Evolutionary conservation across 2,797 vertebrate species (phyloP), one percentile per base, ranked within the genome.

Genomic region (Pseudocheirus occidentalis): DNA sequence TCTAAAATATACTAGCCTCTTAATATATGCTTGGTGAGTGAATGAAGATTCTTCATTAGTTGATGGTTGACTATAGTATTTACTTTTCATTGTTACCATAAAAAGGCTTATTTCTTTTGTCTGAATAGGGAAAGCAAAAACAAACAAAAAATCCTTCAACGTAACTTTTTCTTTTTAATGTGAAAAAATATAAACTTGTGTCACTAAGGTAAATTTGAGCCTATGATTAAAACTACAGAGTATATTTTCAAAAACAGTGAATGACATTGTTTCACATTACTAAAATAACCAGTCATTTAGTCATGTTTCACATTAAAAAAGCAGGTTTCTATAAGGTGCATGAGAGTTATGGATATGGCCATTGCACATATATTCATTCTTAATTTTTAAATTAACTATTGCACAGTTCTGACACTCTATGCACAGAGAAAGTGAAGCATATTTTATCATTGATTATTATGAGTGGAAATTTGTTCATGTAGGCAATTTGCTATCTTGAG

Each of bases 281-380:
- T 93, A 94, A 96, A 93, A 91, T 81, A 90, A 96, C 94, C 93
- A 92, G 81, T 91, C 94, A 94, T 97, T 93, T 96, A 95, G 94
- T 96, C 96, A 96, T 96, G 93, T 73, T 73, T 95, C 89, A 92
- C 55, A 91, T 95, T 96, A 94, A 81, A 95, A 95, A 96, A 91
- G 96, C 29, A 90, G 53, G 89, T 55, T 92, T 90, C 34, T 91
- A 53, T 24, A 24, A 90, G 31, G 52, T 58, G 55, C 91, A 95
- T 59, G 95, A 96, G 90, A 93, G 89, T 94, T 91, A 96, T 62
- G 90, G 62, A 97, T 57, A 91, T 34, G 46, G 53, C 50, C 50
- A 90, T 94, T 95, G 93, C 46, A 73, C 73, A 90, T 13, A 50
- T 90, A 21, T 50, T 91, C 92, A 94, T 95, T 96, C 90, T 96